A percentile compares a stretch with the other conserved stretches of the same genome.
These are phyloP conservation scores for Oreocharis arfaki DNA, from an alignment of 2,113 vertebrate species.

Conservation along the genomic window DNA sequence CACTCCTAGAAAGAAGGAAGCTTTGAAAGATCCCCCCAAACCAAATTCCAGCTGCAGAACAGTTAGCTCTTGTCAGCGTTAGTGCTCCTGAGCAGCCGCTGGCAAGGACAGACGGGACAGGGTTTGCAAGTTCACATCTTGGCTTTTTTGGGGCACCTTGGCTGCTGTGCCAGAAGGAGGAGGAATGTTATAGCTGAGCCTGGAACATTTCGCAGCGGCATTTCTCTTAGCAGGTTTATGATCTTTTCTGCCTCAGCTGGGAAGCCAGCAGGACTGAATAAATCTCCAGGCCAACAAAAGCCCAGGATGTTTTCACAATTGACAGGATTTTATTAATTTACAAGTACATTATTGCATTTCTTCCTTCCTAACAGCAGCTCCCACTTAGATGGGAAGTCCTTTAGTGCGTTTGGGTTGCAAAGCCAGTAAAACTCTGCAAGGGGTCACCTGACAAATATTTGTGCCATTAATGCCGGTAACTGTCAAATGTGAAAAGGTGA, in stretches of 20 bases:
- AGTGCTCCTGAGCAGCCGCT: background rate
- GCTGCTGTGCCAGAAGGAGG: background rate
- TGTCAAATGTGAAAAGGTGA: background rate
- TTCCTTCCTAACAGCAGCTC: background rate
- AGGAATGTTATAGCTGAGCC: background rate
- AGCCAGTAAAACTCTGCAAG: background rate
- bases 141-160: background rate
- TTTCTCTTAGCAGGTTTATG: constrained; percentile 35
- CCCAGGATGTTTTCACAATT: constrained; percentile 2
- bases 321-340: constrained; percentile 28
- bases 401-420: background rate
- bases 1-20: background rate
- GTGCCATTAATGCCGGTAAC: background rate
- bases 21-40: background rate
- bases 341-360: background rate
- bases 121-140: background rate
- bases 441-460: background rate
- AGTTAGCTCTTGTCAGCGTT: background rate
- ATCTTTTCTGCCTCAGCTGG: constrained; percentile 29
- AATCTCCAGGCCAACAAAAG: constrained; percentile 25
- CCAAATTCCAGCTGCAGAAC: background rate
- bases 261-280: constrained; percentile 33
- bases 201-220: background rate
- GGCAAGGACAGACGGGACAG: background rate
- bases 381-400: background rate